phyloP scores from a whole-genome alignment of 64 coral and sea anemone genomes.

The Stylophora pistillata region DNA sequence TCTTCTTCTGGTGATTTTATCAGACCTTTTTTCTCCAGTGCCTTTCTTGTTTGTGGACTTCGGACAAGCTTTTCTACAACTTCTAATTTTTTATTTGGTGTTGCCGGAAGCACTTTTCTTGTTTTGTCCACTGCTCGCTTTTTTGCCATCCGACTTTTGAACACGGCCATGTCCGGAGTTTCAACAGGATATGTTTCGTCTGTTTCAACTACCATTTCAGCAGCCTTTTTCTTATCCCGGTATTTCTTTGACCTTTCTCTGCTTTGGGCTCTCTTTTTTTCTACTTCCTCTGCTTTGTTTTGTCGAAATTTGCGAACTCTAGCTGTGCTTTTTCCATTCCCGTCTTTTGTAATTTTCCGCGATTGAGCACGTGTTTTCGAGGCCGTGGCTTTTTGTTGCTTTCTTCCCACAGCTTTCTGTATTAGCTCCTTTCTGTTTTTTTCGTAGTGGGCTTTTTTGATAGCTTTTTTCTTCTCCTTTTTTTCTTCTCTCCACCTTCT shows the following conservation, averaged over 20 bases:
- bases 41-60: slow-evolving; percentile 45
- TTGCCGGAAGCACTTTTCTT: slow-evolving; percentile 13
- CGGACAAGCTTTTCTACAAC: slow-evolving; percentile 25
- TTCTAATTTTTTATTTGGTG: slow-evolving; percentile 38
- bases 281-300: slow-evolving; percentile 12
- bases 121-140: slow-evolving; percentile 50
- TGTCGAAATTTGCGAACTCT: slow-evolving; percentile 28
- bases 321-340: slow-evolving; percentile 12
- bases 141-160: slow-evolving; percentile 42
- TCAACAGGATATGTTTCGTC: slow-evolving; percentile 14
- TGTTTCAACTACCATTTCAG: background rate
- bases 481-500: slow-evolving; percentile 41
- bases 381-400: slow-evolving; percentile 39
- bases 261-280: slow-evolving; percentile 43
- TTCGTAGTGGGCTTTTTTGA: slow-evolving; percentile 45
- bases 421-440: slow-evolving; percentile 40
- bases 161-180: background rate
- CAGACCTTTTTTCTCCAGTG: slow-evolving; percentile 42
- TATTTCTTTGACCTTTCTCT: slow-evolving; percentile 49
- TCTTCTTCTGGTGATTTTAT: slow-evolving; percentile 64
- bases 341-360: background rate
- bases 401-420: slow-evolving; percentile 43
- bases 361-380: background rate
- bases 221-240: slow-evolving; percentile 23
- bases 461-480: too few relatives aligned